These are phyloP conservation scores for Pseudomyrmex cubaensis DNA, from an alignment of 1,140 invertebrate genomes.

Conservation along the genomic window DNA sequence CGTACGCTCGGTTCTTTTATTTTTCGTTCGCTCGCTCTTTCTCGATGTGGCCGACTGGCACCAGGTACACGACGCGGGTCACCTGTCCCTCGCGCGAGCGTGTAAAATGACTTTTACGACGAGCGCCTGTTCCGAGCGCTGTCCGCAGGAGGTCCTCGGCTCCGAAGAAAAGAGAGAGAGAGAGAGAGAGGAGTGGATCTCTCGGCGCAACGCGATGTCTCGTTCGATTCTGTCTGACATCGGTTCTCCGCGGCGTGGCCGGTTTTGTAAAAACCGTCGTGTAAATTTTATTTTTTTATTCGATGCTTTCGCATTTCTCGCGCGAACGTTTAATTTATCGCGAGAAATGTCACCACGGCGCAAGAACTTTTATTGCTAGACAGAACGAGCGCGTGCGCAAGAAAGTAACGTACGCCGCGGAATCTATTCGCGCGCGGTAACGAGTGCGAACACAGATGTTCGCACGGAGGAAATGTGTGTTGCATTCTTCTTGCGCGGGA, in stretches of 20 bases:
- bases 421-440: conserved; percentile 12
- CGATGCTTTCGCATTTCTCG: conserved; percentile 69
- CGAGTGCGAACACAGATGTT: conserved; percentile 51
- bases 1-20: conserved; percentile 61
- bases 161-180: neutral
- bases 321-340: conserved; percentile 79
- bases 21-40: conserved; percentile 19
- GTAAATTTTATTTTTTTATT: conserved; percentile 83
- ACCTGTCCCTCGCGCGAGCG: conserved; percentile 81
- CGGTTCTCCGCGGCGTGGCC: neutral
- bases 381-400: conserved; percentile 38
- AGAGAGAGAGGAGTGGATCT: conserved; percentile 69
- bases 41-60: conserved; percentile 37
- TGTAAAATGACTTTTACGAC: conserved; percentile 84
- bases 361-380: conserved; percentile 2
- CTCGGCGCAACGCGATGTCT: conserved; percentile 80
- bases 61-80: conserved; percentile 70
- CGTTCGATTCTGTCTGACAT: conserved; percentile 81
- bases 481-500: conserved; percentile 3
- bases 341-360: conserved; percentile 38
- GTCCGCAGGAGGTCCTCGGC: conserved; percentile 81
- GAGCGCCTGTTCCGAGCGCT: conserved; percentile 72
- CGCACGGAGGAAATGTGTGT: conserved; percentile 9
- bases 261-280: conserved; percentile 81
- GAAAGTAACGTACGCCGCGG: conserved; percentile 15